Evolutionary conservation across 2,888 invertebrate species (phyloP).

Genomic region (Nematopogon swammerdamellus): DNA sequence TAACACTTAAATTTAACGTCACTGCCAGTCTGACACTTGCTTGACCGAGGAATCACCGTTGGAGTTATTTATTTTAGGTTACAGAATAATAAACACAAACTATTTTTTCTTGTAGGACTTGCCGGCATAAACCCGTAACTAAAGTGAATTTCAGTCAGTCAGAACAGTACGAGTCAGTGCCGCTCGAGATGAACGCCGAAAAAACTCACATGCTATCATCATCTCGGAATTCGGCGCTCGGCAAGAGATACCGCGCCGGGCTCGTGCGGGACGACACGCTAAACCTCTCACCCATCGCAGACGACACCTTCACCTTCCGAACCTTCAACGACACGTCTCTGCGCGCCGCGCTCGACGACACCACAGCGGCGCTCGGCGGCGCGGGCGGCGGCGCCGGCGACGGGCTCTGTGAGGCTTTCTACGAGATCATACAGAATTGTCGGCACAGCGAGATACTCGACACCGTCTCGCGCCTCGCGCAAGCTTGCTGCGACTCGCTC

Average conservation of each 20-base stretch:
- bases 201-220: slow-evolving; percentile 32
- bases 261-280: slow-evolving; percentile 39
- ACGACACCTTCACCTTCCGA: slow-evolving; percentile 46
- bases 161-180: no score
- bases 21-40: no score
- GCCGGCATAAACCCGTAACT: no score
- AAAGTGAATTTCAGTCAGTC: no score
- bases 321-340: slow-evolving; percentile 44
- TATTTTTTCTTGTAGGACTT: no score
- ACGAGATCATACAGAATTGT: slow-evolving; percentile 43
- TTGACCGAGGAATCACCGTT: no score
- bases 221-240: slow-evolving; percentile 34
- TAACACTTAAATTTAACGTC: no score
- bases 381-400: slow-evolving; percentile 29
- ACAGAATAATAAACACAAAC: no score
- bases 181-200: slow-evolving; percentile 25
- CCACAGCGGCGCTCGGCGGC: slow-evolving; percentile 22
- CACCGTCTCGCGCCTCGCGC: slow-evolving; percentile 60
- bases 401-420: slow-evolving; percentile 39
- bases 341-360: slow-evolving; percentile 41
- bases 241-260: slow-evolving; percentile 29
- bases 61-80: no score
- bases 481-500: slow-evolving; percentile 61
- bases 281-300: slow-evolving; percentile 42
- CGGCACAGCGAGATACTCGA: slow-evolving; percentile 55